These are phyloP conservation scores for Python bivittatus DNA, from an alignment of 2,113 vertebrate species.

Conservation along the genomic window DNA sequence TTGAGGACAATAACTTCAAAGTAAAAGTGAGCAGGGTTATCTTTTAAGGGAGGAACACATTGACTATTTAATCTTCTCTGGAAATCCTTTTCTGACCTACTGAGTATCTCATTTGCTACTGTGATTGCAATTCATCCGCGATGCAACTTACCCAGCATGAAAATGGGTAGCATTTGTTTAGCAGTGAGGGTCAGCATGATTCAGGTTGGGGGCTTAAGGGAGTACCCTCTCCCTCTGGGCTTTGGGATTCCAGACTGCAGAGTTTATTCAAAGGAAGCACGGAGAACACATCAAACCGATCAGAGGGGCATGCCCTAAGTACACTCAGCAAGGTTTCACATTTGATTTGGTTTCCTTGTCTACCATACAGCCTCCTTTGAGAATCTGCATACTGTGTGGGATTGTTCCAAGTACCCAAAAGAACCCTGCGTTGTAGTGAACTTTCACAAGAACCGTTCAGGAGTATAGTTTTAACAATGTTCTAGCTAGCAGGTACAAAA, in stretches of 20 bases:
- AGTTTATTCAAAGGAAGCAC: constrained; percentile 4
- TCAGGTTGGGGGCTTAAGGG: constrained; percentile 9
- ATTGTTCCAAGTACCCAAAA: background rate
- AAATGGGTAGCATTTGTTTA: constrained; percentile 26
- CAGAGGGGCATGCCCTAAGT: background rate
- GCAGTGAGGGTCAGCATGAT: background rate
- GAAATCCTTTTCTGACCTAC: constrained; percentile 28
- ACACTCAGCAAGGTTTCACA: background rate
- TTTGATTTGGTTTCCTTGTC: background rate
- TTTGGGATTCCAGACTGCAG: background rate
- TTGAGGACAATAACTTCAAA: constrained; percentile 71
- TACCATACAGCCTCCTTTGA: background rate
- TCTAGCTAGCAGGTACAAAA: background rate
- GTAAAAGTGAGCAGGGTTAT: constrained; percentile 77
- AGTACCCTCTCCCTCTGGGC: background rate
- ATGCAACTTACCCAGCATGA: constrained; percentile 13
- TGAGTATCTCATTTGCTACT: constrained; percentile 19
- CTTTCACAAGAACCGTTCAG: background rate
- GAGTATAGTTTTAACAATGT: background rate
- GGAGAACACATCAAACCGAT: background rate
- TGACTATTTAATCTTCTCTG: constrained; percentile 48
- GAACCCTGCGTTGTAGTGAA: background rate
- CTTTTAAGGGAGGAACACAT: constrained; percentile 32
- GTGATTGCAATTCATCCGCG: constrained; percentile 24
- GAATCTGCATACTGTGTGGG: background rate